Conservation (phyloP, 1,140 invertebrate species). For the Macrotrachela quadricornifera region DNA sequence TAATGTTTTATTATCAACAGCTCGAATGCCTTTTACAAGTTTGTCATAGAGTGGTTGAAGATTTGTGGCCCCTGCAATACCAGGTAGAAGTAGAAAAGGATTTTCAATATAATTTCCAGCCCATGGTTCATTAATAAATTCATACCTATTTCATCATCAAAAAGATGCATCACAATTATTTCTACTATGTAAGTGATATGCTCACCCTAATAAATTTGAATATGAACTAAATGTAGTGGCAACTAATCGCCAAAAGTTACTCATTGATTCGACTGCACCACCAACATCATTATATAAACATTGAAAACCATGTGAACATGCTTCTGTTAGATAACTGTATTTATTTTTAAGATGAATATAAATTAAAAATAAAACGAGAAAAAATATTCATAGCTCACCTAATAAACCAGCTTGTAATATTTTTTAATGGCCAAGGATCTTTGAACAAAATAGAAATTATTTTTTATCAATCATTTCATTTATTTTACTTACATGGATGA, state of each 20-base stretch:
- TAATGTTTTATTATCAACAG: constrained; percentile 4
- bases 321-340: constrained; percentile 15
- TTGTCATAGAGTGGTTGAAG: constrained; percentile 9
- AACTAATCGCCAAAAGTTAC: constrained; percentile 13
- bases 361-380: too few species aligned
- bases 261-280: constrained; percentile 9
- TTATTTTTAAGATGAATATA: too few species aligned
- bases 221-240: constrained; percentile 10
- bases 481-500: too few species aligned
- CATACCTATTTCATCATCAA: too few species aligned
- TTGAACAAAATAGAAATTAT: too few species aligned
- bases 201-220: constrained; percentile 12
- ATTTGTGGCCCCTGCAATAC: constrained; percentile 4
- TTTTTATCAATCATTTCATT: too few species aligned
- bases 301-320: constrained; percentile 14
- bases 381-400: too few species aligned
- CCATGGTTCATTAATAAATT: constrained; percentile 18
- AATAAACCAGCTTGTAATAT: background rate
- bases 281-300: constrained; percentile 13
- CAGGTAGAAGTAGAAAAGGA: constrained; percentile 4
- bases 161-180: too few species aligned
- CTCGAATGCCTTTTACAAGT: background rate
- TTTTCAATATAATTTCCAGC: constrained; percentile 6
- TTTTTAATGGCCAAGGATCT: constrained; percentile 15
- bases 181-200: too few species aligned